phyloP scores from a whole-genome alignment of 2,113 vertebrate species.

The Mus musculus region DNA sequence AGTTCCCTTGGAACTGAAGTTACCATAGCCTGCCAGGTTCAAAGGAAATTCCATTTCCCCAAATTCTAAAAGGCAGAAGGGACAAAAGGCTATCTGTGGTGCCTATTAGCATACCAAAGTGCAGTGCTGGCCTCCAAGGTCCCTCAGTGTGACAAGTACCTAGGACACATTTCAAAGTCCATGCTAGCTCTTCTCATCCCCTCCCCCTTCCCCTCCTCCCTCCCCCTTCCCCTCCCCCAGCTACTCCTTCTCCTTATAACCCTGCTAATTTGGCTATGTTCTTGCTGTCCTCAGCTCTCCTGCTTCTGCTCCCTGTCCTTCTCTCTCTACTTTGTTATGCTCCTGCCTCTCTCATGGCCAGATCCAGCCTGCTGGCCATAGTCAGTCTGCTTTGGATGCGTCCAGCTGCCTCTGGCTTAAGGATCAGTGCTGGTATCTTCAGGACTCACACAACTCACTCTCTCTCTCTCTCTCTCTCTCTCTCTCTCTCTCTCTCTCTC shows the following conservation, averaged over 20 bases:
- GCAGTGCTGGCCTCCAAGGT: neutral
- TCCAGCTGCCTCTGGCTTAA: neutral
- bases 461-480: too few relatives aligned
- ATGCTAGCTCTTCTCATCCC: neutral
- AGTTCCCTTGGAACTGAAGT: neutral
- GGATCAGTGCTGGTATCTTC: too few relatives aligned
- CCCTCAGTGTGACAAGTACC: neutral
- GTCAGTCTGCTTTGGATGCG: neutral
- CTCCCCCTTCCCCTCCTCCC: too few relatives aligned
- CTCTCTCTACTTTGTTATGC: too few relatives aligned
- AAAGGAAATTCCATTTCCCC: neutral
- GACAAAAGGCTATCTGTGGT: neutral
- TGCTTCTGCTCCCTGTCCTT: neutral
- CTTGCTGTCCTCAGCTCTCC: neutral
- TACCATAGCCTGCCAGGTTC: neutral
- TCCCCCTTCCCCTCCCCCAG: neutral
- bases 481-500: too few relatives aligned
- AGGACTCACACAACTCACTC: too few relatives aligned
- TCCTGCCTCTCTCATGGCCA: neutral
- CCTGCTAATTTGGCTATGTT: neutral
- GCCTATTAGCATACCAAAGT: neutral
- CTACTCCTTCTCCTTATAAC: neutral
- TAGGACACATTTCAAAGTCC: neutral
- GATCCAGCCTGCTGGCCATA: neutral
- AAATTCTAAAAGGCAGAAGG: neutral